Evolutionary conservation across 2,113 vertebrate species (phyloP), one percentile per base, ranked within the genome.

Genomic region (Menidia beryllina): DNA sequence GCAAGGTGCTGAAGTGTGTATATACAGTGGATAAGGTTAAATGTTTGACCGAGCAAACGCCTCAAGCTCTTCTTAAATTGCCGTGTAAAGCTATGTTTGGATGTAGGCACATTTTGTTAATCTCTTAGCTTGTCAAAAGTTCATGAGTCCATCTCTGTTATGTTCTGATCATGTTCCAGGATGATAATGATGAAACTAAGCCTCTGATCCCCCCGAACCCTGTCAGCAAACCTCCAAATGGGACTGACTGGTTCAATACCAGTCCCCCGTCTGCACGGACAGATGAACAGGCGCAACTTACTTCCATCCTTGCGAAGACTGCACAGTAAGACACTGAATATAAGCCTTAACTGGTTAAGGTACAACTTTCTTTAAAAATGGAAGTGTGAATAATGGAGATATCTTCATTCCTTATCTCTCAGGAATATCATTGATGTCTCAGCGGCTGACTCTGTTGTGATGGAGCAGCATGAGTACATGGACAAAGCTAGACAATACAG

Each of bases 401-500:
- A 20, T 5, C 1, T 2, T 61, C 51, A 23, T 76, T 49, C 55
- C 3, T 26, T 55, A 5, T 80, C 21, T 39, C 49, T 73, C 82
- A 99, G 97, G 90, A 99, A 97, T 83, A 99, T 98, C 88, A 99
- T 98, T 0, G 97, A 99, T 7, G 97, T 99, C 55, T 97, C 96
- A 0, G 97, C 97, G 30, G 96, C 96, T 0, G 97, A 99, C 62
- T 97, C 96, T 2, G 96, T 97, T 84, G 96, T 96, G 69, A 98
- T 98, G 96, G 97, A 98, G 79, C 97, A 97, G 76, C 97, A 98
- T 2, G 97, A 99, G 72, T 98, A 98, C 91, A 99, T 99, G 97
- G 97, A 99, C 90, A 94, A 96, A 84, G 97, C 97, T 13, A 91
- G 96, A 59, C 97, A 98, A 83, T 99, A 99, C 92, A 99, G 96